phyloP scores from a whole-genome alignment of 2,113 vertebrate genomes.

The Clarias gariepinus region DNA sequence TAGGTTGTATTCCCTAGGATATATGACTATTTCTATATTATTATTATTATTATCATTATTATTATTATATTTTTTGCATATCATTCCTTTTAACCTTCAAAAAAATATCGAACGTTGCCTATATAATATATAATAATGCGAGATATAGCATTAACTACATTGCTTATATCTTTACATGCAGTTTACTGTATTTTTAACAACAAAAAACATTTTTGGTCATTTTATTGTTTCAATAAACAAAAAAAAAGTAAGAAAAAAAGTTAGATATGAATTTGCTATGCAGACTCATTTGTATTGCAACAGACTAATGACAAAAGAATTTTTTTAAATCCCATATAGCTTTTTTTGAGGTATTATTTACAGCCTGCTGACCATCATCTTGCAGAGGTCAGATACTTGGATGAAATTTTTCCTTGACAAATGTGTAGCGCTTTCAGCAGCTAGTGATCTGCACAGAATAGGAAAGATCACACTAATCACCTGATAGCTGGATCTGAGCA shows the following conservation, averaged over 20 bases:
- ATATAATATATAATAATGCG: neutral
- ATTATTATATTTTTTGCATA: neutral
- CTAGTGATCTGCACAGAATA: neutral
- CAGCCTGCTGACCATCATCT: conserved; percentile 19
- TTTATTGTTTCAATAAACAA: neutral
- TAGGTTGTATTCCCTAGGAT: too few species aligned
- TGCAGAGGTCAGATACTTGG: conserved; percentile 25
- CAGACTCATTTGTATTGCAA: neutral
- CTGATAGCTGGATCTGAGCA: conserved; percentile 44
- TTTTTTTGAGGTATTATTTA: conserved; percentile 30
- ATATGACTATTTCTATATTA: too few species aligned
- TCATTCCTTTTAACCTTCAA: neutral
- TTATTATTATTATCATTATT: too few species aligned
- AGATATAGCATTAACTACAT: neutral
- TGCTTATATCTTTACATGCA: neutral
- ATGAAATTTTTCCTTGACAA: conserved; percentile 19
- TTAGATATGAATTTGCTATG: neutral
- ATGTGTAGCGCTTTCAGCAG: conserved; percentile 18
- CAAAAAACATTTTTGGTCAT: neutral
- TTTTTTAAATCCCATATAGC: neutral
- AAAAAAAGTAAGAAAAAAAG: neutral
- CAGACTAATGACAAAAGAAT: conserved; percentile 12
- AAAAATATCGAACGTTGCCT: neutral
- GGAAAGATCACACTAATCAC: conserved; percentile 34
- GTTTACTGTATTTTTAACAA: neutral